phyloP scores from a whole-genome alignment of 1,140 invertebrate species.

The Micrasema minimum region DNA sequence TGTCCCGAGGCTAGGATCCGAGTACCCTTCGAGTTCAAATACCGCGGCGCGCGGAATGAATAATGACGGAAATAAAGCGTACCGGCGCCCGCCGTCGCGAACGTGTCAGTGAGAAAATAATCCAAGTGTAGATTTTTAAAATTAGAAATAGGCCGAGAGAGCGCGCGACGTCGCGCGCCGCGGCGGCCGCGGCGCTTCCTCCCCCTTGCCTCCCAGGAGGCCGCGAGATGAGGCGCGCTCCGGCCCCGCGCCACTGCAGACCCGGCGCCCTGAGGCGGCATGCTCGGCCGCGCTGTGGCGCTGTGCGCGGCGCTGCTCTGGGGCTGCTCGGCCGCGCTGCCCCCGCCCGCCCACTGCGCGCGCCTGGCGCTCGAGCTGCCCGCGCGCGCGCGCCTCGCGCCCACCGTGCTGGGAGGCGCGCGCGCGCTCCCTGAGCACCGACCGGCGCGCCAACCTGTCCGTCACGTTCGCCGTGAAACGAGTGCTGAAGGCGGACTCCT shows the following conservation, averaged over 20 bases:
- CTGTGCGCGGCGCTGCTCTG: constrained; percentile 45
- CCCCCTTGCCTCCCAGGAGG: not conserved
- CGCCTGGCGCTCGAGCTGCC: constrained; percentile 70
- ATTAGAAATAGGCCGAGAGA: constrained; percentile 46
- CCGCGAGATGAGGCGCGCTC: constrained; percentile 31
- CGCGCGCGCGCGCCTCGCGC: constrained; percentile 67
- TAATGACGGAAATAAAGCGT: constrained; percentile 44
- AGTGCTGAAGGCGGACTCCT: constrained; percentile 69
- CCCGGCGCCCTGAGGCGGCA: constrained; percentile 33
- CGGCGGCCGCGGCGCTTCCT: constrained; percentile 18
- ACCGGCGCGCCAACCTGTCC: constrained; percentile 69
- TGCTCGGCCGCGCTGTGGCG: constrained; percentile 37
- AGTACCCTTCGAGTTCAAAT: constrained; percentile 20
- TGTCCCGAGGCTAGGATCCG: constrained; percentile 2
- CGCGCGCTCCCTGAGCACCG: constrained; percentile 70
- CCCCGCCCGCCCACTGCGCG: constrained; percentile 46
- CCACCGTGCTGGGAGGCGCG: constrained; percentile 74
- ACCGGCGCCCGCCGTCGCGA: constrained; percentile 45
- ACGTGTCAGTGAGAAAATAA: constrained; percentile 45
- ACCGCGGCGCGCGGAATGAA: constrained; percentile 41
- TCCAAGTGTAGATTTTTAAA: constrained; percentile 48
- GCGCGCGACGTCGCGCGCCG: constrained; percentile 26
- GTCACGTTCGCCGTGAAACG: constrained; percentile 74
- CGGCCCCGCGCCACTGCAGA: constrained; percentile 1
- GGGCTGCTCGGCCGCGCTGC: constrained; percentile 15